phyloP scores from a whole-genome alignment of 2,888 invertebrate species.

The Eurytoma californica region DNA sequence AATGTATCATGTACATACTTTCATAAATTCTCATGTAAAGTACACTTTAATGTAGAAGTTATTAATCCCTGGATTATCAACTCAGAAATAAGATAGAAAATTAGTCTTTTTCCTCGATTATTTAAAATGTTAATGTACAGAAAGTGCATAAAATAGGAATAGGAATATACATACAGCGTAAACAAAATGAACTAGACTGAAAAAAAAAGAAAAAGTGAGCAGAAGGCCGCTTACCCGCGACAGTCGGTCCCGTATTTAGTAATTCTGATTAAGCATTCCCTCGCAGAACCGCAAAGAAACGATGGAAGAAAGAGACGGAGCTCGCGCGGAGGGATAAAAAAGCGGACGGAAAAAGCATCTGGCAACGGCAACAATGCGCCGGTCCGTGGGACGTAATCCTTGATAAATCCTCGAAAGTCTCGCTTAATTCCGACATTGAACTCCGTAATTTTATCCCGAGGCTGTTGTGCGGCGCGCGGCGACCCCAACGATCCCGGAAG shows the following conservation, averaged over 20 bases:
- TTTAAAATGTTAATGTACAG: too few species aligned
- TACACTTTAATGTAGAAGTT: too few species aligned
- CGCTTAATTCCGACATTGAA: constrained; percentile 71
- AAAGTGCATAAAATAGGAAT: too few species aligned
- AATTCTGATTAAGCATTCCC: constrained; percentile 38
- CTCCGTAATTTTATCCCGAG: constrained; percentile 71
- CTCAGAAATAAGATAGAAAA: constrained; percentile 9
- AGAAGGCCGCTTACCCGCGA: too few species aligned
- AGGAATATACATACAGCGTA: too few species aligned
- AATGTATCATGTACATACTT: too few species aligned
- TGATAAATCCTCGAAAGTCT: constrained; percentile 71
- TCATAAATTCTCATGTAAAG: too few species aligned
- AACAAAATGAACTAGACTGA: too few species aligned
- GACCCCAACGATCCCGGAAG: constrained; percentile 27
- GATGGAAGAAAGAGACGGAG: constrained; percentile 29
- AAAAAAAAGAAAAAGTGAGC: neutral
- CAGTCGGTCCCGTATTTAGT: constrained; percentile 4
- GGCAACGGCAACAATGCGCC: constrained; percentile 33
- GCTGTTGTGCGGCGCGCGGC: constrained; percentile 58
- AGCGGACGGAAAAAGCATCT: constrained; percentile 33
- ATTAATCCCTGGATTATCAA: neutral
- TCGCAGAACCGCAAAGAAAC: neutral
- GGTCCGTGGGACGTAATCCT: constrained; percentile 69
- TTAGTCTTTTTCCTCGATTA: too few species aligned
- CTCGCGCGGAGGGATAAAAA: neutral